Evolutionary conservation across 2,113 vertebrate species (phyloP), one percentile per base, ranked within the genome.

Genomic region (Benthochromis sp.): DNA sequence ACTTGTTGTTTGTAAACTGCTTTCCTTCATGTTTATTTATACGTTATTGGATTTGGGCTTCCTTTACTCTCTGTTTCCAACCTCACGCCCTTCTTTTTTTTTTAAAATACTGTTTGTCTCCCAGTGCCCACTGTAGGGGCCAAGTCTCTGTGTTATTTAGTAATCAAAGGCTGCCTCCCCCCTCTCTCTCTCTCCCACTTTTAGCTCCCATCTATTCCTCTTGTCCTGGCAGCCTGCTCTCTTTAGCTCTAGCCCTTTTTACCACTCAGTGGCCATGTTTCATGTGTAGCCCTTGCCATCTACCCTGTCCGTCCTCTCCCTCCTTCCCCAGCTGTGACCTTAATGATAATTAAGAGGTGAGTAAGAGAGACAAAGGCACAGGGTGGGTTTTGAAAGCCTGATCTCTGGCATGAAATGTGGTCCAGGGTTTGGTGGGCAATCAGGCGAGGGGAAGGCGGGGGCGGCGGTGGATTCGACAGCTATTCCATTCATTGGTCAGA

Each of bases 131-230:
- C 86, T 95, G 40, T 54, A 40, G 45, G 96, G 45, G 59, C 96
- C 95, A 95, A 95, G 92, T 93, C 88, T 93, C 87, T 86, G 96
- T 95, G 96, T 96, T 96, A 96, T 83, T 87, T 85, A 84, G 52
- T 81, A 86, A 83, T 84, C 29, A 84, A 87, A 63, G 43, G 38
- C 34, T 29, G 8, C 9, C 14, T 5, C 55, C 21, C 11, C 52
- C 6, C 1, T 0, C 21, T 13, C n/a, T 10, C 21, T 53, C 47
- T 31, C 55, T 6, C 66, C 57, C 73, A 47, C 57, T 53, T 86
- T 76, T 71, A 45, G 12, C 84, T 82, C 43, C 52, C 24, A 52
- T 73, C 29, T 53, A 61, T 59, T 61, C 52, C 19, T 47, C 38
- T 71, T n/a, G 27, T 88, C 81, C 9, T 86, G 71, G 80, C 47